Conservation (phyloP, 2,113 vertebrate genomes). For the Pogonocichla stellata region DNA sequence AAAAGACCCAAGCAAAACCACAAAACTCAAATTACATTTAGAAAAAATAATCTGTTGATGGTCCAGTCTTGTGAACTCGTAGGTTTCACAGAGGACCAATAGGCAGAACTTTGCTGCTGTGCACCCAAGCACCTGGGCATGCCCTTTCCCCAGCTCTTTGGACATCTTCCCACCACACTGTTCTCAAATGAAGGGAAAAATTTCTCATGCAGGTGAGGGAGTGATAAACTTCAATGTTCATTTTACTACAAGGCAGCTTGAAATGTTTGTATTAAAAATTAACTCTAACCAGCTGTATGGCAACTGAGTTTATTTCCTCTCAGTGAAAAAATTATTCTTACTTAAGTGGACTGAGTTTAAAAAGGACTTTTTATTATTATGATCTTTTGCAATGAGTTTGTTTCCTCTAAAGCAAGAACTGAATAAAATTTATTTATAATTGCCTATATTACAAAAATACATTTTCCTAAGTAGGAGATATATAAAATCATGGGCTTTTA, state of each 20-base stretch:
- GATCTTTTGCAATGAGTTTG: not conserved
- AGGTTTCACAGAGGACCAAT: not conserved
- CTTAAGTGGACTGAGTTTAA: not conserved
- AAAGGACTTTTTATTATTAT: not conserved
- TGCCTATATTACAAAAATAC: not conserved
- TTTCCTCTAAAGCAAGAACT: not conserved
- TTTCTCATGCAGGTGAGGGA: not conserved
- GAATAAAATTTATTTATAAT: not conserved
- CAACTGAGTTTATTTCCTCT: not conserved
- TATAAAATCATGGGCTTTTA: not conserved
- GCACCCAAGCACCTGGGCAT: fast-evolving
- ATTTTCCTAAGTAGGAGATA: not conserved
- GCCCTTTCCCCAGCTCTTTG: not conserved
- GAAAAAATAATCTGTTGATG: not conserved
- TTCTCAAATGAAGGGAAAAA: not conserved
- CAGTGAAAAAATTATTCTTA: not conserved
- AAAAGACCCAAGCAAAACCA: not conserved
- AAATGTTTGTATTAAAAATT: not conserved
- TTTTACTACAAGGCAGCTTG: not conserved
- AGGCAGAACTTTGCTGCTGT: not conserved
- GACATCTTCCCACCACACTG: not conserved
- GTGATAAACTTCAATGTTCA: not conserved
- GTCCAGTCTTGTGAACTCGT: not conserved
- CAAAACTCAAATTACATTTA: not conserved
- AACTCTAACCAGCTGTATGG: not conserved